Evolutionary conservation across 2,113 vertebrate genomes (phyloP).

Genomic region (Cepphus grylle): DNA sequence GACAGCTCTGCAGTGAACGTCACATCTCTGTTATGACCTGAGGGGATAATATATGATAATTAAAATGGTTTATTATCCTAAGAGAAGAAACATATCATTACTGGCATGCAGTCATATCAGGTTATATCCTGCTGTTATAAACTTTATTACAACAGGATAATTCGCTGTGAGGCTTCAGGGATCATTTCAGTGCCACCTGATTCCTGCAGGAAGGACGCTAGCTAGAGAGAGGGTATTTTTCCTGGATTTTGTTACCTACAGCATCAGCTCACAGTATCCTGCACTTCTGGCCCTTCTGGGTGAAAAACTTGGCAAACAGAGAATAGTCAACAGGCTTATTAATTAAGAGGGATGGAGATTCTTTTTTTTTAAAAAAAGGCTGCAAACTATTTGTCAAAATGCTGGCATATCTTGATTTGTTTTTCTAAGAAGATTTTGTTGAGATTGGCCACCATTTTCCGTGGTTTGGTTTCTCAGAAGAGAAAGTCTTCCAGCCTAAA

Average conservation of each 20-base stretch:
- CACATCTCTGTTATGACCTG: not conserved
- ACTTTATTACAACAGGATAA: not conserved
- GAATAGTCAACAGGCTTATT: not conserved
- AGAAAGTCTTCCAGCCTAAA: not conserved
- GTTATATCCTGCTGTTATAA: not conserved
- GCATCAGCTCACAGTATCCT: not conserved
- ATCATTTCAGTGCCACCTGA: not conserved
- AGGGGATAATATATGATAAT: not conserved
- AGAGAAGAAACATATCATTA: not conserved
- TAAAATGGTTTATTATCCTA: constrained; percentile 11
- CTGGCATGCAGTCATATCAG: not conserved
- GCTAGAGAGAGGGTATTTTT: not conserved
- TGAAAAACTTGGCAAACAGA: not conserved
- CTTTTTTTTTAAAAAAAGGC: too few relatives aligned
- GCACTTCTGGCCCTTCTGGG: not conserved
- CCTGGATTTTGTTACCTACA: not conserved
- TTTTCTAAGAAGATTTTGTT: not conserved
- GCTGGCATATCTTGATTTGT: not conserved
- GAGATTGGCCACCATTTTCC: not conserved
- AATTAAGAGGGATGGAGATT: not conserved
- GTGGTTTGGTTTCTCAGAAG: not conserved
- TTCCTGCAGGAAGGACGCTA: not conserved
- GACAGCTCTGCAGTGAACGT: not conserved
- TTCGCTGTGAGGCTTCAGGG: not conserved
- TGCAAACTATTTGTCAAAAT: not conserved